Percentiles rank a stretch among this genome's conserved stretches.
Conservation (phyloP, 2,888 invertebrate species). For the Nomada fabriciana region DNA sequence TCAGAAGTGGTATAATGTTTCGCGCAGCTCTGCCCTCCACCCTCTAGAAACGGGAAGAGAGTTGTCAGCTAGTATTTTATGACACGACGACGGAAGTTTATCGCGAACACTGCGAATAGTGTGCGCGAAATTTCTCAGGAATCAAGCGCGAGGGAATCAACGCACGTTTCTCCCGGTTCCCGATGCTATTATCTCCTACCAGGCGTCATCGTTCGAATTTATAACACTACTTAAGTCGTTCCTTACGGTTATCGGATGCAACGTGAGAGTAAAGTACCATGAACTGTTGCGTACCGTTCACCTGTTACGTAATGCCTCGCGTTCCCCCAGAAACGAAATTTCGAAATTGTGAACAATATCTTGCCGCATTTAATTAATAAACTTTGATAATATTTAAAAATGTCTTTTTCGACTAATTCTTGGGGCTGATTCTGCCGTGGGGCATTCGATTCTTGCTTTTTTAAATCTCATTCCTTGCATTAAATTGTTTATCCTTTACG, state of each 20-base stretch:
- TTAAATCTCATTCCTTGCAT: too few species aligned
- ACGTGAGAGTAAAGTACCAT: slow-evolving; percentile 47
- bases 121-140: slow-evolving; percentile 43
- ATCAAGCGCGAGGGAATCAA: slow-evolving; percentile 7
- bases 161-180: slow-evolving; percentile 21
- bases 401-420: too few species aligned
- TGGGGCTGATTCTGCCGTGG: too few species aligned
- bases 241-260: slow-evolving; percentile 41
- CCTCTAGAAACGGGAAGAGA: neutral
- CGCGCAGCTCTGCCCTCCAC: neutral
- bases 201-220: slow-evolving; percentile 18
- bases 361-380: too few species aligned
- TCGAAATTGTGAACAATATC: too few species aligned
- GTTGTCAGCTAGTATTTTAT: slow-evolving; percentile 6
- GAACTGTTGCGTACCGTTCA: neutral
- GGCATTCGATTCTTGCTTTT: too few species aligned
- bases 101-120: slow-evolving; percentile 28
- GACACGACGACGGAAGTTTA: slow-evolving; percentile 20
- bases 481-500: too few species aligned
- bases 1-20: neutral
- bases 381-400: too few species aligned
- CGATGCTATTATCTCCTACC: slow-evolving; percentile 44
- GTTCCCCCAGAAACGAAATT: neutral
- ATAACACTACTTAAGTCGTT: slow-evolving; percentile 40
- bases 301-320: slow-evolving; percentile 32